These are phyloP conservation scores for Tachuris rubrigastra DNA, from an alignment of 2,113 vertebrate genomes.

Conservation along the genomic window DNA sequence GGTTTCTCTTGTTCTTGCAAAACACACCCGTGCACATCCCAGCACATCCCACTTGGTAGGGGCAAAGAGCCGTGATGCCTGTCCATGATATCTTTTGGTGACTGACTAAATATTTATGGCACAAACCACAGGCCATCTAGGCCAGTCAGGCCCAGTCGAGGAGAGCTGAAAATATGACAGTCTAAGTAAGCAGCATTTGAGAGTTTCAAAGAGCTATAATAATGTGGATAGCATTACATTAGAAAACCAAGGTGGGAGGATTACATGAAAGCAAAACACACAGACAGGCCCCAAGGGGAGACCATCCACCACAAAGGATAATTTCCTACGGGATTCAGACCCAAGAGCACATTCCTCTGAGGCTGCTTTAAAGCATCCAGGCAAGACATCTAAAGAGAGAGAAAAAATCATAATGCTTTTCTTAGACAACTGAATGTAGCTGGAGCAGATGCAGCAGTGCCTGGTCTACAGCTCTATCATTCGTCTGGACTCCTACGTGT, in stretches of 20 bases:
- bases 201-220: constrained; percentile 59
- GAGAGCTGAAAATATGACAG: constrained; percentile 28
- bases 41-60: background rate
- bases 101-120: constrained; percentile 40
- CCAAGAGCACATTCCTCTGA: constrained; percentile 56
- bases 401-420: constrained; percentile 47
- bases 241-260: constrained; percentile 60
- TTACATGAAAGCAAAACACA: constrained; percentile 63
- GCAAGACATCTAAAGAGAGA: constrained; percentile 57
- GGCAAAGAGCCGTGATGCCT: background rate
- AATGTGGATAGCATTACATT: constrained; percentile 53
- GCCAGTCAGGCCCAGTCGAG: constrained; percentile 26
- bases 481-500: constrained; percentile 44
- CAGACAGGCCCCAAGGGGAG: constrained; percentile 60
- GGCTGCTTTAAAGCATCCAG: constrained; percentile 64
- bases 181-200: constrained; percentile 45
- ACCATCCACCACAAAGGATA: constrained; percentile 59
- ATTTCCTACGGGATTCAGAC: constrained; percentile 64
- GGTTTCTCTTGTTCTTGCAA: background rate
- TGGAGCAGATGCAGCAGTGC: constrained; percentile 24
- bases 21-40: background rate
- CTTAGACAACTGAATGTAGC: constrained; percentile 18
- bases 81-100: background rate
- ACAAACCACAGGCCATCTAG: background rate
- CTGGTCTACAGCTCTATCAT: constrained; percentile 16